Conservation (phyloP, 2,888 invertebrate species). For the Antheraea yamamai region DNA sequence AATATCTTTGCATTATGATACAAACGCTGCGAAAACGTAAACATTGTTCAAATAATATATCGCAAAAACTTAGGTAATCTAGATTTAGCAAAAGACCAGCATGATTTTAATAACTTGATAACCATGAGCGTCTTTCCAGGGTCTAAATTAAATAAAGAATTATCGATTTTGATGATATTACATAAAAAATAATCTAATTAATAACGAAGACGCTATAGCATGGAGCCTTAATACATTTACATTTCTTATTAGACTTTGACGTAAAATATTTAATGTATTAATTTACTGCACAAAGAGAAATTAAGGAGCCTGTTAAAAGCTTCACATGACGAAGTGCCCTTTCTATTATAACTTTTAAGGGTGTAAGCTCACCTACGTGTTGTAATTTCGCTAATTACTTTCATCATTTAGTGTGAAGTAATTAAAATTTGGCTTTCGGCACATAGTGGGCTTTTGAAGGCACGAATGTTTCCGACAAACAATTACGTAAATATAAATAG, state of each 20-base stretch:
- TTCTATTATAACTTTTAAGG: conserved; percentile 76
- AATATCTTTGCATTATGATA: conserved; percentile 34
- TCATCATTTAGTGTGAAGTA: conserved; percentile 52
- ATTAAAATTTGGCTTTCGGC: conserved; percentile 46
- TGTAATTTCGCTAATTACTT: conserved; percentile 73
- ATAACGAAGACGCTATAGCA: conserved; percentile 30
- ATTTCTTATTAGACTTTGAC: conserved; percentile 62
- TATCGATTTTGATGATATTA: not conserved
- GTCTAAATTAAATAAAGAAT: not conserved
- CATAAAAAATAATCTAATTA: conserved; percentile 45
- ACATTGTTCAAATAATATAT: not conserved
- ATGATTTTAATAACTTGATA: no score
- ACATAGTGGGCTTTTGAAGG: conserved; percentile 36
- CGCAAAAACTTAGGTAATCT: no score
- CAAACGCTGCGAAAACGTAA: not conserved
- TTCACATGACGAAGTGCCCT: conserved; percentile 78
- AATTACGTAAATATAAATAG: conserved; percentile 38
- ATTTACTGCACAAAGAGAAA: conserved; percentile 78
- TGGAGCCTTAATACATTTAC: conserved; percentile 54
- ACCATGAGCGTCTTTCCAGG: no score
- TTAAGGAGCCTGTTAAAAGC: conserved; percentile 79
- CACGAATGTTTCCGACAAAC: conserved; percentile 33
- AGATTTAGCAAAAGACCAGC: no score
- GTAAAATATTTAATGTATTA: conserved; percentile 78
- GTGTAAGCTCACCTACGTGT: conserved; percentile 66